Conservation (phyloP, 1,140 invertebrate genomes). For the Zaprionus kolodkinae region DNA sequence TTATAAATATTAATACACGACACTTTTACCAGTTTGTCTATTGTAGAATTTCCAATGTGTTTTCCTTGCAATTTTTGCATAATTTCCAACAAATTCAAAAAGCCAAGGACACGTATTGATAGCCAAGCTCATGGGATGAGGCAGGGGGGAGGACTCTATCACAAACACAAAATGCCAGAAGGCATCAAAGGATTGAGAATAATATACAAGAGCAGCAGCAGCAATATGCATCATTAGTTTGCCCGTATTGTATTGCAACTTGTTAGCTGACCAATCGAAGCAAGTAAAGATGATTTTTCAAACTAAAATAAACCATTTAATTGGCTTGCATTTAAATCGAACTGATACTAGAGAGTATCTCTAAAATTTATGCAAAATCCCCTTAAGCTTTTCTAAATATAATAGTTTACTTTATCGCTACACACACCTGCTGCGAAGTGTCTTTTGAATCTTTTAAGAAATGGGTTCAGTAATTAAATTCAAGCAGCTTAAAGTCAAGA, state of each 20-base stretch:
- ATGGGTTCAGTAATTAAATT: constrained; percentile 20
- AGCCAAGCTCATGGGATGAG: neutral
- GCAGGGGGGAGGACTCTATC: neutral
- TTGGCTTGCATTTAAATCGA: neutral
- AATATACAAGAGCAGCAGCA: neutral
- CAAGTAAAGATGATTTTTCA: neutral
- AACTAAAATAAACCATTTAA: neutral
- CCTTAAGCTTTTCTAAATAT: neutral
- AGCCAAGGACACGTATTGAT: constrained; percentile 1
- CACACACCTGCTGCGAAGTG: neutral
- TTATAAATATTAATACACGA: neutral
- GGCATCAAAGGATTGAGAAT: neutral
- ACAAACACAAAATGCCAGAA: neutral
- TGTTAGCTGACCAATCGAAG: neutral
- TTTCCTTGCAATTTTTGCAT: neutral
- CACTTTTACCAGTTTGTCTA: neutral
- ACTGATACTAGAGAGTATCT: neutral
- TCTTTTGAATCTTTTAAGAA: constrained; percentile 7
- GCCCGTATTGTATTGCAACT: neutral
- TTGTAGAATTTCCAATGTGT: neutral
- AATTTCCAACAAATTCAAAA: neutral
- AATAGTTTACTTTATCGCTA: constrained; percentile 3
- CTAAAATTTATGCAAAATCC: neutral
- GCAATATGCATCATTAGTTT: constrained; percentile 5
- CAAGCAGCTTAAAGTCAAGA: constrained; percentile 7